Evolutionary conservation across 2,888 invertebrate species (phyloP).

Genomic region (Anthophora plumipes): DNA sequence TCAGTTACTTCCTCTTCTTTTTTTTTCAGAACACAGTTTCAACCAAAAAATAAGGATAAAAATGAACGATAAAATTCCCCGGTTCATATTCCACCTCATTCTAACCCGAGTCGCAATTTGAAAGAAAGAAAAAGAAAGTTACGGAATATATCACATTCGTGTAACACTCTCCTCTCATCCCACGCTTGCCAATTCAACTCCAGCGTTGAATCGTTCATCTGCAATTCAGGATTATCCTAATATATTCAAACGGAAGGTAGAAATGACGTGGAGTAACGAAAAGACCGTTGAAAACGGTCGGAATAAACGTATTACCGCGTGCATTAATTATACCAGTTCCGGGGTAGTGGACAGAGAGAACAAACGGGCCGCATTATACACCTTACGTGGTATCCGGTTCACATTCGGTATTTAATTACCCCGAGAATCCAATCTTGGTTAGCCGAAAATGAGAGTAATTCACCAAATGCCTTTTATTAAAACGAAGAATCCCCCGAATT

Average conservation of each 20-base stretch:
- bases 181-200: neutral
- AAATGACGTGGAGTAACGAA: neutral
- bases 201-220: neutral
- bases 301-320: constrained; percentile 23
- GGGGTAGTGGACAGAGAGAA: neutral
- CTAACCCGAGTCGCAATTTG: too few relatives aligned
- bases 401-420: constrained; percentile 49
- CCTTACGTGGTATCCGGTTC: constrained; percentile 26
- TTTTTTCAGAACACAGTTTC: too few relatives aligned
- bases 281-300: constrained; percentile 16
- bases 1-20: too few relatives aligned
- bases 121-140: neutral
- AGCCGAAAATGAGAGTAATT: constrained; percentile 36
- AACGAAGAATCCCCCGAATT: constrained; percentile 39
- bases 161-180: neutral
- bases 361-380: constrained; percentile 19
- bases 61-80: too few relatives aligned
- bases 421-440: constrained; percentile 33
- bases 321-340: constrained; percentile 40
- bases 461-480: constrained; percentile 39
- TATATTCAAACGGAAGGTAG: constrained; percentile 17
- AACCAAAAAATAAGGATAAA: too few relatives aligned
- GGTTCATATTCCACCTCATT: too few relatives aligned
- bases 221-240: constrained; percentile 25
- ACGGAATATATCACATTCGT: neutral